phyloP scores from a whole-genome alignment of 2,888 invertebrate species.

The Terebella lapidaria region DNA sequence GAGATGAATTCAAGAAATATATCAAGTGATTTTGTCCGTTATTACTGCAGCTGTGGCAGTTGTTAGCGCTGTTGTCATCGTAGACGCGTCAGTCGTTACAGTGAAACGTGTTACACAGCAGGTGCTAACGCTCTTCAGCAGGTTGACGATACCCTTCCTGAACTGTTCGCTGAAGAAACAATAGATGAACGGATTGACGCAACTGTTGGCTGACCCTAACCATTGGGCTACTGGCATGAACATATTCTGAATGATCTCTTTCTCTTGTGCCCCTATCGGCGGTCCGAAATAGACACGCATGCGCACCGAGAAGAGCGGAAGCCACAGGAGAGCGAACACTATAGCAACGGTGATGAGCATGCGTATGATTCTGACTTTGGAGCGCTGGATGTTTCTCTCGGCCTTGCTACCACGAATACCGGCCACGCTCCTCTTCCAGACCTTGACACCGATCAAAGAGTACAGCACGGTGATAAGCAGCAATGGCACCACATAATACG shows the following conservation, averaged over 20 bases:
- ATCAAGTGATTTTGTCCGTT: too few species aligned
- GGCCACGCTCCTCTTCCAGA: conserved; percentile 81
- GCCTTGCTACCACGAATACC: conserved; percentile 67
- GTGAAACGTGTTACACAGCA: too few species aligned
- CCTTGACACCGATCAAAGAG: conserved; percentile 68
- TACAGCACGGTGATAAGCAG: conserved; percentile 86
- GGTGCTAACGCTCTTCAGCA: not conserved
- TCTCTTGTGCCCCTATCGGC: conserved; percentile 3
- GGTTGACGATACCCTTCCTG: conserved; percentile 9
- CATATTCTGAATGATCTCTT: conserved; percentile 6
- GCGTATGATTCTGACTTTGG: conserved; percentile 88
- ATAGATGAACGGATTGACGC: conserved; percentile 90
- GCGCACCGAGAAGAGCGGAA: conserved; percentile 84
- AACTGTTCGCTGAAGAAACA: conserved; percentile 67
- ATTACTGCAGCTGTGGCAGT: too few species aligned
- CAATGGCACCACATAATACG: conserved; percentile 87
- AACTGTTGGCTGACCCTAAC: conserved; percentile 89
- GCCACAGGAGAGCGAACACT: conserved; percentile 85
- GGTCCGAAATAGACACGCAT: conserved; percentile 77
- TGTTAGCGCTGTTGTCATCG: too few species aligned
- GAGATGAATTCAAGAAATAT: too few species aligned
- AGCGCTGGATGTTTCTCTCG: conserved; percentile 61
- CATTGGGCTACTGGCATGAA: conserved; percentile 85
- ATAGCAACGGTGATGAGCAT: conserved; percentile 93
- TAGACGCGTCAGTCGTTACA: too few species aligned